These are phyloP conservation scores for Desoria tigrina DNA, from an alignment of 2,888 invertebrate genomes.

Conservation along the genomic window DNA sequence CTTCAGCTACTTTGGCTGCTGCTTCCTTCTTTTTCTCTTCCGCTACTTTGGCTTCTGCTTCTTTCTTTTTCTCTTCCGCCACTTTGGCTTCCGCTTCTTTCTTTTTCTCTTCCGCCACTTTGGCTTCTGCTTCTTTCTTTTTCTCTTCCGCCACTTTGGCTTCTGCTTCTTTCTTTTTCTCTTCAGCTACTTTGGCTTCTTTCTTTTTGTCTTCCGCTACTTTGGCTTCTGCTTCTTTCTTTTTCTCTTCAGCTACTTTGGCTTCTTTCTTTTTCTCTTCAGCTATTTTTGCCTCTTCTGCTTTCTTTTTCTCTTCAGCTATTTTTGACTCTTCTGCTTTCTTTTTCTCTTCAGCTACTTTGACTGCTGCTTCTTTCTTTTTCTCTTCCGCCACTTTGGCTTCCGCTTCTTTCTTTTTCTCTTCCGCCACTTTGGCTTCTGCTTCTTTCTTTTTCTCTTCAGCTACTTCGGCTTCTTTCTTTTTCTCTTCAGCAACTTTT, in stretches of 20 bases:
- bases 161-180: slow-evolving; percentile 46
- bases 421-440: slow-evolving; percentile 4
- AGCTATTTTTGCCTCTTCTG: slow-evolving; percentile 2
- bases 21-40: slow-evolving; percentile 21
- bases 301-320: slow-evolving; percentile 4
- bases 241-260: slow-evolving; percentile 18
- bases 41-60: neutral
- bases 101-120: neutral
- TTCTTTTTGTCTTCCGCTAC: slow-evolving; percentile 20
- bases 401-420: slow-evolving; percentile 16
- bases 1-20: slow-evolving; percentile 8
- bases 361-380: slow-evolving; percentile 14
- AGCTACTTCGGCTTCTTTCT: slow-evolving; percentile 38
- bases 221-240: slow-evolving; percentile 14
- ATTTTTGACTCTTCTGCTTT: slow-evolving; percentile 8
- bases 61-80: slow-evolving; percentile 13
- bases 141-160: slow-evolving; percentile 25
- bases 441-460: neutral
- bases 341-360: slow-evolving; percentile 22
- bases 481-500: slow-evolving; percentile 43
- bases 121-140: slow-evolving; percentile 22
- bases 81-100: slow-evolving; percentile 29
- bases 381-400: slow-evolving; percentile 30
- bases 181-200: slow-evolving; percentile 33
- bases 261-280: neutral